Evolutionary conservation across 2,113 vertebrate genomes (phyloP).

Genomic region (Brienomyrus longianalis): DNA sequence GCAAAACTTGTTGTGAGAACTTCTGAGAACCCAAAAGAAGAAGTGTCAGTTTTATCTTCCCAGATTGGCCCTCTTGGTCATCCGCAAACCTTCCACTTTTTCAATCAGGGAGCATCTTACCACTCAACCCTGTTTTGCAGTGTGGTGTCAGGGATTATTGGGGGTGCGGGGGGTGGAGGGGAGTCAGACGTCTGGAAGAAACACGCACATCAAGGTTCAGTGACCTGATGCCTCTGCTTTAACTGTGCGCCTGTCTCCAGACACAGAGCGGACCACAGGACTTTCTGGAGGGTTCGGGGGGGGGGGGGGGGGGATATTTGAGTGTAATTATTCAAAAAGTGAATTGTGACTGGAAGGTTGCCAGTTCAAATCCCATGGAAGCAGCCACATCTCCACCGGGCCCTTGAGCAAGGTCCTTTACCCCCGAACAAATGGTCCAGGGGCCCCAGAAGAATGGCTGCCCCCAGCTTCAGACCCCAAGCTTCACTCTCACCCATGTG

Average conservation of each 20-base stretch:
- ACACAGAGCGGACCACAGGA: background rate
- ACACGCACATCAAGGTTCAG: background rate
- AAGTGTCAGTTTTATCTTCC: constrained; percentile 2
- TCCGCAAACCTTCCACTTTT: constrained; percentile 29
- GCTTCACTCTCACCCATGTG: background rate
- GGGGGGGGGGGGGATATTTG: background rate
- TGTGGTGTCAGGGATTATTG: background rate
- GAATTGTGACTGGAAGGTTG: background rate
- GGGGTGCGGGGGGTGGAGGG: background rate
- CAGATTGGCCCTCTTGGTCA: background rate
- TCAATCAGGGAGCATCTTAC: constrained; percentile 39
- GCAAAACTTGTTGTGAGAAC: constrained; percentile 24
- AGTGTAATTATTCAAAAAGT: constrained; percentile 1
- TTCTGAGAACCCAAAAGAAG: background rate
- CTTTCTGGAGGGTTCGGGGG: background rate
- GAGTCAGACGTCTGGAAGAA: background rate
- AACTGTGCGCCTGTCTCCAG: background rate
- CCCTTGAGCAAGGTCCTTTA: background rate
- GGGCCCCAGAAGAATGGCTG: background rate
- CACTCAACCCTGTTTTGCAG: constrained; percentile 38
- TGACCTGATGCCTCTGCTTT: background rate
- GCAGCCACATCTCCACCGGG: background rate
- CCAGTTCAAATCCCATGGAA: background rate
- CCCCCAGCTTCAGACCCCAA: background rate
- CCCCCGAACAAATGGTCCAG: background rate